Base-by-base conservation (phyloP, 1,140 invertebrate species). In the Diachasma alloeum region DNA sequence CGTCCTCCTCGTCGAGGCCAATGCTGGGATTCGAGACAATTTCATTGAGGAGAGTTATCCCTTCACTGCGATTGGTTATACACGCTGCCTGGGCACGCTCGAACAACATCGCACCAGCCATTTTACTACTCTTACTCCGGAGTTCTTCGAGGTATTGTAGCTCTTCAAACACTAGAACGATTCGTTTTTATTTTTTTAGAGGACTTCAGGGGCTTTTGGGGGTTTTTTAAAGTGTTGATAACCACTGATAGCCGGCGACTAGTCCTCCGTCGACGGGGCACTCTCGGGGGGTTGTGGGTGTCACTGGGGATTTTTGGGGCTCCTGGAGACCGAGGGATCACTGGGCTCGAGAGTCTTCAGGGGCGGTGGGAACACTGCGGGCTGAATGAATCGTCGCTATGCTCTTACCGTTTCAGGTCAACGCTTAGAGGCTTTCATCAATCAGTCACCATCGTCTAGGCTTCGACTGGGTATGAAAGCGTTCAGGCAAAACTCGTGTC, bases 61-160 rank as follows among this genome's bases (percentile, higher is more conserved):
- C 92, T 86, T 95, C 93, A 86, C 94, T 93, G 81, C 92, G 92
- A 88, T 93, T 94, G 75, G 92, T 92, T 78, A 91, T 91, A 76
- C 92, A 92, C 72, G 95, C 91, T 68, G 93, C 92, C 89, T 93
- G 94, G 83, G 94, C 92, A 86, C 94, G 91, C 88, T 96, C 95
- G 85, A 96, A 95, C 90, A 96, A 92, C 93, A 94, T 95, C 83
- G 95, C 95, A 90, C 95, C 95, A 87, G 95, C 95, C 95, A 96
- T 96, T 81, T 84, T 68, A n/a, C 13, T 0, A 68, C 15, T 68
- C n/a, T 37, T 17, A 39, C 17, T 15, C n/a, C 31, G 22, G 11
- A 31, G 19, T 26, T 63, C 22, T 4, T 63, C 74, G 56, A 74
- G 22, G 48, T 63, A 42, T 13, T 63, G 46, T 17, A 56, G 78